Base-by-base conservation (phyloP, 2,888 invertebrate species). In the Ennomos quercinarius region DNA sequence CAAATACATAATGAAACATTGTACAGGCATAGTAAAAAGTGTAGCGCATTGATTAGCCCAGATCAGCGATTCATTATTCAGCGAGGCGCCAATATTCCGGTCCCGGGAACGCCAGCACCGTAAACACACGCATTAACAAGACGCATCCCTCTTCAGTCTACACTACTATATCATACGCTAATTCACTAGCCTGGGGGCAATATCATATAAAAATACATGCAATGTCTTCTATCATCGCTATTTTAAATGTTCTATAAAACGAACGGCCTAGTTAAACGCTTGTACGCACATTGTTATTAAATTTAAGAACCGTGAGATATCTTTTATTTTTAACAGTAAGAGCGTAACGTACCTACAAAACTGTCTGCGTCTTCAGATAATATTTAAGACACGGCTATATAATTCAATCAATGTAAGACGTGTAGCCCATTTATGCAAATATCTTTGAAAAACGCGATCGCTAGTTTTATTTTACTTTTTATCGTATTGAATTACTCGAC, bases 31-130 rank as follows among this genome's bases (percentile, higher is more conserved):
- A 39, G 42, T 34, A 73, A 73, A 77, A 77, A 75, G 78, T n/a
- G n/a, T 74, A 66, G 74, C 72, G 78, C 77, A 84, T 85, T 83
- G 81, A 87, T 89, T 86, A 87, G 84, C 81, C 80, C 71, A 83
- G 80, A 84, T 84, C 71, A 77, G 58, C 73, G 73, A 77, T 82
- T 81, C 74, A 87, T 87, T 86, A 88, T 86, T 83, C 84, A 86
- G 78, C 58, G 73, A 80, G 84, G 86, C 87, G 86, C 86, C 86
- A 83, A 82, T 85, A 83, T 84, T 81, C 82, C 81, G 78, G 75
- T 76, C 70, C 76, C 67, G 73, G 77, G 80, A 76, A 79, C 78
- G 80, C 77, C 73, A 73, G 70, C 61, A 73, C 67, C 38, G 76
- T 78, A 83, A 83, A 84, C 83, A 81, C 79, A 73, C 57, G 72